A percentile compares a stretch with the other conserved stretches of the same genome.
Conservation (phyloP, 1,140 invertebrate genomes). For the Ooceraea biroi region DNA sequence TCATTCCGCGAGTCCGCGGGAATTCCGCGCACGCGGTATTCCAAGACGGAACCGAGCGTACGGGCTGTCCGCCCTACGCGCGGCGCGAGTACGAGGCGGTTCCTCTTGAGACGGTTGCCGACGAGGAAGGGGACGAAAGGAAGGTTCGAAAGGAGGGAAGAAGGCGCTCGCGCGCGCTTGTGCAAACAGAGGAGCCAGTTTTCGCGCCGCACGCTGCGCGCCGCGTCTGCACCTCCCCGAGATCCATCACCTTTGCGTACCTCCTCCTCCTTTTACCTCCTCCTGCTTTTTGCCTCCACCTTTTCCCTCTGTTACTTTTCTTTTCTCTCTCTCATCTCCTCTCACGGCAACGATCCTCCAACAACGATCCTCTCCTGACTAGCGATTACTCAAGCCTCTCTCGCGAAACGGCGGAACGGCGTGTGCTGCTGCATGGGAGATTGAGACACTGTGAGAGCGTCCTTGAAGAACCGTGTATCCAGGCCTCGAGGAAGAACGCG, state of each 20-base stretch:
- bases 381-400: slow-evolving; percentile 69
- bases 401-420: slow-evolving; percentile 50
- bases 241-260: slow-evolving; percentile 75
- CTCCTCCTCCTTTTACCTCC: slow-evolving; percentile 51
- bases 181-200: slow-evolving; percentile 79
- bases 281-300: slow-evolving; percentile 61
- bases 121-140: slow-evolving; percentile 69
- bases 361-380: slow-evolving; percentile 66
- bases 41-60: slow-evolving; percentile 40
- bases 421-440: slow-evolving; percentile 34
- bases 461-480: slow-evolving; percentile 56
- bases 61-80: slow-evolving; percentile 73
- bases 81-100: slow-evolving; percentile 63
- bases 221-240: slow-evolving; percentile 76
- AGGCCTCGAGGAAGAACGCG: slow-evolving; percentile 13
- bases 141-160: slow-evolving; percentile 71
- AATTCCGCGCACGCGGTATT: slow-evolving; percentile 32
- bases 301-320: slow-evolving; percentile 64
- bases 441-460: slow-evolving; percentile 72
- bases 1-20: neutral
- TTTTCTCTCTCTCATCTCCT: slow-evolving; percentile 43
- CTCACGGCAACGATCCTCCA: slow-evolving; percentile 55
- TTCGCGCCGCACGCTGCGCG: slow-evolving; percentile 74
- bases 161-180: slow-evolving; percentile 76
- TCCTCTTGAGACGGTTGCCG: slow-evolving; percentile 60